Percentiles rank a stretch among this genome's conserved stretches.
Conservation (phyloP, 30 jellyfish, hydroid and myxozoan genomes). For the Aurelia coerulea region DNA sequence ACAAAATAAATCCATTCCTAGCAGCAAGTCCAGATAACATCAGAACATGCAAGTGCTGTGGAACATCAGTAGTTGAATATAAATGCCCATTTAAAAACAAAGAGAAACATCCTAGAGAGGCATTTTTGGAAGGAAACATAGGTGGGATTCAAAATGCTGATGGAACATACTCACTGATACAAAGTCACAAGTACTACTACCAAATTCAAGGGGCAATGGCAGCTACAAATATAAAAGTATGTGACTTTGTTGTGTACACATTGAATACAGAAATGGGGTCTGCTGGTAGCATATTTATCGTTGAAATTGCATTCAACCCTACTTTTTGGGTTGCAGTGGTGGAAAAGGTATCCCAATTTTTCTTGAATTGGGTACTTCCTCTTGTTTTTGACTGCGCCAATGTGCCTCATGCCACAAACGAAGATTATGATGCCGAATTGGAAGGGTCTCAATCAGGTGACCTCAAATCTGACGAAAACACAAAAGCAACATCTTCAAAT, state of each 20-base stretch:
- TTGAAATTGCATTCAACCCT: constrained; percentile 16
- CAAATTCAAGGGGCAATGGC: constrained; percentile 43
- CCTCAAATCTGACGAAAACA: not conserved
- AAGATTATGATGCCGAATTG: too few species aligned
- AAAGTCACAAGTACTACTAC: constrained; percentile 24
- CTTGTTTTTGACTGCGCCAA: not conserved
- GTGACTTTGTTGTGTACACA: not conserved
- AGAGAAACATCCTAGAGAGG: constrained; percentile 13
- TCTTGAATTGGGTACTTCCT: constrained; percentile 14
- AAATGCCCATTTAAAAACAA: constrained; percentile 25
- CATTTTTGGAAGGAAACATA: constrained; percentile 5
- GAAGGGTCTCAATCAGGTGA: too few species aligned
- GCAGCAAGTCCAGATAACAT: constrained; percentile 54
- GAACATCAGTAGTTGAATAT: constrained; percentile 18
- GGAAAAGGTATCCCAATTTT: constrained; percentile 8
- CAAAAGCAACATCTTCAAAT: not conserved
- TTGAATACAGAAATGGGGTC: constrained; percentile 9
- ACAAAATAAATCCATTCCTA: constrained; percentile 3
- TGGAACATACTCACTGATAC: constrained; percentile 9
- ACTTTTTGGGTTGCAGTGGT: constrained; percentile 11
- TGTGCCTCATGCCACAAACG: not conserved
- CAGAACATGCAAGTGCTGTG: constrained; percentile 37
- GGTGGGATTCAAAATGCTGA: constrained; percentile 30
- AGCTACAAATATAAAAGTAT: not conserved
- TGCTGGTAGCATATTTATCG: not conserved